Base-by-base conservation (phyloP, 2,113 vertebrate genomes). In the Rhinopomastus cyanomelas region DNA sequence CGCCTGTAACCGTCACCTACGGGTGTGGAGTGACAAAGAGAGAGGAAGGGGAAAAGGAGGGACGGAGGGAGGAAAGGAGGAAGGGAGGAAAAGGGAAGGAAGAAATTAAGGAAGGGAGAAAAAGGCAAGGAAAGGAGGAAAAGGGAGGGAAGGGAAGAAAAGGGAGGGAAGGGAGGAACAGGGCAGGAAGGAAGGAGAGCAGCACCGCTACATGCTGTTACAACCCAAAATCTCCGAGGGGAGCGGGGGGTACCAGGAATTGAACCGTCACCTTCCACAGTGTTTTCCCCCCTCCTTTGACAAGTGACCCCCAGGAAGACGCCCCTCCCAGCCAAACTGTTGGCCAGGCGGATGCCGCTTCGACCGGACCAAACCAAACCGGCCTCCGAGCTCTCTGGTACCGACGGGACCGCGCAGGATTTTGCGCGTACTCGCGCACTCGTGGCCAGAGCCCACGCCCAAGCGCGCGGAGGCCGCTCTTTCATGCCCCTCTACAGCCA, bases 291-390 rank as follows among this genome's bases (percentile, higher is more conserved):
- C 72, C 52, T 16, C 80, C 55, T 73, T 53, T 69, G 95, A 86
- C 91, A 94, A 75, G 92, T 87, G 90, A 88, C 87, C 87, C 80
- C 65, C 32, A 16, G 79, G 44, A 16, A 53, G 67, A 72, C 29
- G n/a, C n/a, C n/a, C n/a, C n/a, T 5, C n/a, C 1, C 39, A 16
- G 29, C 6, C 30, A 21, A 20, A 8, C 16, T 17, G 32, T 12
- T 30, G 55, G 55, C 52, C 27, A 14, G 66, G 61, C 76, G 17
- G 39, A 25, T 5, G 12, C 55, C 14, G 17, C 42, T 86, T 48
- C 61, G 46, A 30, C 19, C 1, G 23, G 29, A 44, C 22, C 29
- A 6, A 20, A 12, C 11, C 6, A 21, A 21, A 10, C 22, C 21
- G 23, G 11, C 13, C 53, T 8, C 23, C 39, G 2, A 4, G 9